A percentile compares a stretch with the other conserved stretches of the same genome.
These are phyloP conservation scores for Drosophila leonis DNA, from an alignment of 2,888 invertebrate species.

Conservation along the genomic window DNA sequence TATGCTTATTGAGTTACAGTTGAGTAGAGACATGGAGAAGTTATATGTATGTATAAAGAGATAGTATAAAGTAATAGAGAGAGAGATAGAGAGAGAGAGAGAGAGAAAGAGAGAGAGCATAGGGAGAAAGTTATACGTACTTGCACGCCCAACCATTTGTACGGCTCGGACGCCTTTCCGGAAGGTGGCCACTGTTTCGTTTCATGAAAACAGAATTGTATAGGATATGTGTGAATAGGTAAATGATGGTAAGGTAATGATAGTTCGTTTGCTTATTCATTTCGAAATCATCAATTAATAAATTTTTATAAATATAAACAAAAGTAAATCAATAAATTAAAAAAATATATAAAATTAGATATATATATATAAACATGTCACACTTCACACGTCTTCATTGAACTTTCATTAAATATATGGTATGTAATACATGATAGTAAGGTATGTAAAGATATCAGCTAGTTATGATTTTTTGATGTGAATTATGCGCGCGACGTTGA, in stretches of 20 bases:
- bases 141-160: conserved; percentile 99
- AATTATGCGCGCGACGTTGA: conserved; percentile 52
- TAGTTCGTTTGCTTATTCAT: conserved; percentile 48
- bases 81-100: conserved; percentile 47
- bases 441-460: conserved; percentile 57
- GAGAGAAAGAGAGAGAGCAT: conserved; percentile 54
- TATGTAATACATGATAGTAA: conserved; percentile 60
- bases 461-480: conserved; percentile 56
- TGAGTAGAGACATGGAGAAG: conserved; percentile 49
- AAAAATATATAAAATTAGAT: conserved; percentile 15
- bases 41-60: conserved; percentile 49
- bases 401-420: conserved; percentile 52
- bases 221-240: conserved; percentile 85
- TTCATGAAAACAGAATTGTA: conserved; percentile 85
- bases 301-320: conserved; percentile 29
- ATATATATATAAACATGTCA: conserved; percentile 43
- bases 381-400: conserved; percentile 63
- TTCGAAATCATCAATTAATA: conserved; percentile 31
- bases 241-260: conserved; percentile 84
- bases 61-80: conserved; percentile 49
- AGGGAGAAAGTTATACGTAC: conserved; percentile 90
- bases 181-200: conserved; percentile 97
- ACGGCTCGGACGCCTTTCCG: conserved; percentile 99
- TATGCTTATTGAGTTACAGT: conserved; percentile 62
- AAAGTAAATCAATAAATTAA: conserved; percentile 28